Percentiles rank a stretch among this genome's conserved stretches.
phyloP scores from a whole-genome alignment of 2,797 vertebrate genomes.

The Acridotheres tristis region DNA sequence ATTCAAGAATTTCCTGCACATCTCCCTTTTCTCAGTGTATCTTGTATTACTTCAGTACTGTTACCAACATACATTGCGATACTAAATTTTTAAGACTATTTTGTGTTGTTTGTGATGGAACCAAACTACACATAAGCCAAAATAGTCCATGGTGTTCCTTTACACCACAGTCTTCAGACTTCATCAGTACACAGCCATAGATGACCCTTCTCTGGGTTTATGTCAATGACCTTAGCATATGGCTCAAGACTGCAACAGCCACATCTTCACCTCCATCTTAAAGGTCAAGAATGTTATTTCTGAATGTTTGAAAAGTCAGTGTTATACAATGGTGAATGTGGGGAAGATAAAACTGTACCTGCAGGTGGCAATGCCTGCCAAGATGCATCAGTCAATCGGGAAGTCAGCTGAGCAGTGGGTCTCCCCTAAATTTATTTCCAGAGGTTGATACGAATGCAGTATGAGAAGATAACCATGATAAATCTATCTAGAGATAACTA shows the following conservation, averaged over 20 bases:
- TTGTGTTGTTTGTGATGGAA: not conserved
- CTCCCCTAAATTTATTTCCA: not conserved
- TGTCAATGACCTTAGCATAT: not conserved
- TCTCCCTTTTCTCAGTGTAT: not conserved
- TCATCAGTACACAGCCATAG: not conserved
- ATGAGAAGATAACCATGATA: not conserved
- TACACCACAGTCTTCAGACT: not conserved
- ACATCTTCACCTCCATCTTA: not conserved
- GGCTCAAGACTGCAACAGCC: not conserved
- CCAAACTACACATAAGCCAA: not conserved
- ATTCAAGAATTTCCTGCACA: not conserved
- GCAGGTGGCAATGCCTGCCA: not conserved
- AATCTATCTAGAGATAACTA: slow-evolving; percentile 29
- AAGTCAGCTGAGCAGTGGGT: not conserved
- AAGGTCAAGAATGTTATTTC: not conserved
- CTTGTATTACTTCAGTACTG: not conserved
- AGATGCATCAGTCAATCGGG: not conserved
- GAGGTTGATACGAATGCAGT: not conserved
- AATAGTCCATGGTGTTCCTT: not conserved
- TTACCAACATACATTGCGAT: not conserved
- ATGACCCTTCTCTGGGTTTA: not conserved
- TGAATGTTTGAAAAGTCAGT: not conserved
- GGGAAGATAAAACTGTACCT: not conserved
- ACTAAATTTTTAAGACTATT: not conserved
- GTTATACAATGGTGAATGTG: not conserved